A percentile compares a stretch with the other conserved stretches of the same genome.
phyloP scores from a whole-genome alignment of 2,888 invertebrate species.

The Drosophila birchii region DNA sequence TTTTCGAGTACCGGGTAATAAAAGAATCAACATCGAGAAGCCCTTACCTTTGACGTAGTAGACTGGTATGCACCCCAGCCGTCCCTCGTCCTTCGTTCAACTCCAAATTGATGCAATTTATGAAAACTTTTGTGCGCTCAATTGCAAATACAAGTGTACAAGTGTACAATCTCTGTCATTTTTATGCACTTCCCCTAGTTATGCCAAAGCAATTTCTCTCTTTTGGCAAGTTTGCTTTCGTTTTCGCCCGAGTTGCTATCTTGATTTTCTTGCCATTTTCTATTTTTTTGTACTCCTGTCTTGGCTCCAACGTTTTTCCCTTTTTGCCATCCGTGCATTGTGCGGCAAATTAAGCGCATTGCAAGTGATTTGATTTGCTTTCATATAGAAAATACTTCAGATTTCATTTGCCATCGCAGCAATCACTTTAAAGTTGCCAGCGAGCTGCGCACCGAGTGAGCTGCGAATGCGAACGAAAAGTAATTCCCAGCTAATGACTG shows the following conservation, averaged over 20 bases:
- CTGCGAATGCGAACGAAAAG: slow-evolving; percentile 53
- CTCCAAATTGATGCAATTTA: slow-evolving; percentile 78
- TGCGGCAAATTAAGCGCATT: slow-evolving; percentile 75
- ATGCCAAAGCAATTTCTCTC: slow-evolving; percentile 72
- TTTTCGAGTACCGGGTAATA: slow-evolving; percentile 8
- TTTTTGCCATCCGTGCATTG: slow-evolving; percentile 58
- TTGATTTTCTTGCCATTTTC: slow-evolving; percentile 37
- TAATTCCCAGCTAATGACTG: slow-evolving; percentile 70
- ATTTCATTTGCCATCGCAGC: slow-evolving; percentile 58
- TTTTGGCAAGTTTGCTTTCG: slow-evolving; percentile 53
- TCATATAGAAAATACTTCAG: slow-evolving; percentile 56
- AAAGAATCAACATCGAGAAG: slow-evolving; percentile 58
- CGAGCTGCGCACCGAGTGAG: background rate
- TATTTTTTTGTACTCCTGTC: slow-evolving; percentile 16
- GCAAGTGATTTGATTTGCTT: slow-evolving; percentile 68
- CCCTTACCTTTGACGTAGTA: slow-evolving; percentile 62
- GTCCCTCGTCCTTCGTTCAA: slow-evolving; percentile 12
- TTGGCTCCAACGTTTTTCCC: slow-evolving; percentile 20
- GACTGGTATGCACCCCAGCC: background rate
- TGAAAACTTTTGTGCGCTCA: slow-evolving; percentile 79
- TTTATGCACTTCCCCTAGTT: slow-evolving; percentile 67
- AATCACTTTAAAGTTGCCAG: slow-evolving; percentile 62
- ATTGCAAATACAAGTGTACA: slow-evolving; percentile 66
- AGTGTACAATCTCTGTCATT: slow-evolving; percentile 68
- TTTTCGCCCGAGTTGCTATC: slow-evolving; percentile 49